Conservation (phyloP, 2,113 vertebrate species). For the Eudyptes chrysolophus region DNA sequence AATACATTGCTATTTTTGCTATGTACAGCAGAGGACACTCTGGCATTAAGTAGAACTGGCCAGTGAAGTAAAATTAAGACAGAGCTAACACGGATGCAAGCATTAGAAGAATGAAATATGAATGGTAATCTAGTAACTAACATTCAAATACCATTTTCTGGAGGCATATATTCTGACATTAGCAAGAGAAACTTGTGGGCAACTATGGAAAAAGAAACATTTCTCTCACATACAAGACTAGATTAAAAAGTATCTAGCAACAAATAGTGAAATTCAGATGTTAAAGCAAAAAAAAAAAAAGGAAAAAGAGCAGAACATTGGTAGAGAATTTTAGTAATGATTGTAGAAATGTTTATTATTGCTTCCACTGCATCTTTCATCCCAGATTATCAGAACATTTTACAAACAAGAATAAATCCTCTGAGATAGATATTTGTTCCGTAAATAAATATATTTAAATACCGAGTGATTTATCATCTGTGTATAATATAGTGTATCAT, state of each 20-base stretch:
- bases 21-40: constrained; percentile 54
- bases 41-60: neutral
- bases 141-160: neutral
- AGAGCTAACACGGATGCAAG: neutral
- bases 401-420: neutral
- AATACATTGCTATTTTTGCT: constrained; percentile 11
- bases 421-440: neutral
- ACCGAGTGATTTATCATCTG: neutral
- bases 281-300: neutral
- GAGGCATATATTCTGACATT: neutral
- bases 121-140: neutral
- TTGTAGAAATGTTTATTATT: neutral
- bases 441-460: neutral
- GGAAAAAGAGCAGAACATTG: neutral
- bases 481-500: neutral
- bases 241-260: neutral
- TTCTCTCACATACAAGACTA: neutral
- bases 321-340: neutral
- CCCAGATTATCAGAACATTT: neutral
- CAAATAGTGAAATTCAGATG: neutral
- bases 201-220: neutral
- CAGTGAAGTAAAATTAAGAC: neutral
- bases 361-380: neutral
- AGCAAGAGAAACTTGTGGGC: neutral
- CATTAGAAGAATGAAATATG: neutral